Base-by-base conservation (phyloP, 2,888 invertebrate species). In the Acrocyrtus sp. region DNA sequence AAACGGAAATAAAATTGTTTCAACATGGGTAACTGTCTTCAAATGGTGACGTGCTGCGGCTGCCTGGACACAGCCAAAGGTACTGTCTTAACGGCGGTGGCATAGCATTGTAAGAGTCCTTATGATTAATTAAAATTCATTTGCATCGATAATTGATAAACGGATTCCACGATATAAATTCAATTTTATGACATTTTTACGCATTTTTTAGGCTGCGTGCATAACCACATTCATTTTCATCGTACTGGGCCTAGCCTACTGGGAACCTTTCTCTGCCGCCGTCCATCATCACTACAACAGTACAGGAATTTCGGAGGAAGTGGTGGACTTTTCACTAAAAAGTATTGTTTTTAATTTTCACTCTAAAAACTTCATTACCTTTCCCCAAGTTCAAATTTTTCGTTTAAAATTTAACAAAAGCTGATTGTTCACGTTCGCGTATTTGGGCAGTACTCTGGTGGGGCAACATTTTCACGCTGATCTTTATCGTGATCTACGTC, bases 381-480 rank as follows among this genome's bases (percentile, higher is more conserved):
- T 3, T 54, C 17, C 47, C 6, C n/a, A 39, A 58, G 17, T 43
- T 34, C 5, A 57, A 24, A n/a, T n/a, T n/a, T n/a, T n/a, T n/a
- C n/a, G n/a, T n/a, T n/a, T n/a, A n/a, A n/a, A n/a, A n/a, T n/a
- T n/a, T n/a, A n/a, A n/a, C n/a, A n/a, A n/a, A n/a, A n/a, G 22
- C n/a, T 58, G 19, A 51, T 26, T 10, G 5, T 12, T 51, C 24
- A 26, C 53, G 2, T 51, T 21, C n/a, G n/a, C n/a, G 15, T 27
- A 21, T 65, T 65, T 47, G n/a, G 48, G 1, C 34, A 79, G 79
- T 78, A 34, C 50, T 78, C n/a, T 80, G 79, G 79, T 80, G 80
- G 80, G 80, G 80, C n/a, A 80, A 80, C 48, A 77, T 80, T 29
- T 79, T 80, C 56, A 78, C 79, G 10, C n/a, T 80, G 3, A 72